Percentiles rank a stretch among this genome's conserved stretches.
These are phyloP conservation scores for Zaprionus tsacasi DNA, from an alignment of 1,140 invertebrate genomes.

Conservation along the genomic window DNA sequence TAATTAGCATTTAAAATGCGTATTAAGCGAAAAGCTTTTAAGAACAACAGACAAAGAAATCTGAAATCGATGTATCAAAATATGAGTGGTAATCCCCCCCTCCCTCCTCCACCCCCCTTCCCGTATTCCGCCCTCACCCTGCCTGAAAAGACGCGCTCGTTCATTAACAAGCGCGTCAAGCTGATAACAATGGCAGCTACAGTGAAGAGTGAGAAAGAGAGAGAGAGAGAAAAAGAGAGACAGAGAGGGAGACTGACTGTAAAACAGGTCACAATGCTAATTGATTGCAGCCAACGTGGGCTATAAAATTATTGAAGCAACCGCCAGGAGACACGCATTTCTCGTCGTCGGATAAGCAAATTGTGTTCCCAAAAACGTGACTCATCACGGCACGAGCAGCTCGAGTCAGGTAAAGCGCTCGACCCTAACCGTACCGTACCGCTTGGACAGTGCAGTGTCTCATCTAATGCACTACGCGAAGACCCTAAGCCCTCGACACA, in stretches of 20 bases:
- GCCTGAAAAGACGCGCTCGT: slow-evolving; percentile 48
- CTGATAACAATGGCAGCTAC: slow-evolving; percentile 55
- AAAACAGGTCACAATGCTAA: slow-evolving; percentile 80
- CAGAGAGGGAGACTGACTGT: slow-evolving; percentile 10
- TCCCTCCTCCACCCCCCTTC: neutral
- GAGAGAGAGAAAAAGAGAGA: neutral
- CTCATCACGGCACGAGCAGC: slow-evolving; percentile 21
- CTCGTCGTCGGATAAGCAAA: slow-evolving; percentile 71
- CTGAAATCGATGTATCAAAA: slow-evolving; percentile 75
- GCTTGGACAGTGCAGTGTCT: neutral
- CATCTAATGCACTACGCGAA: slow-evolving; percentile 21
- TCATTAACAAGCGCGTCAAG: slow-evolving; percentile 80
- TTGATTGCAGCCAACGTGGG: slow-evolving; percentile 76
- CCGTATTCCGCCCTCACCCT: neutral
- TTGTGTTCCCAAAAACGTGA: slow-evolving; percentile 58
- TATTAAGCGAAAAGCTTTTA: slow-evolving; percentile 81
- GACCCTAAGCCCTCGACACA: slow-evolving; percentile 35
- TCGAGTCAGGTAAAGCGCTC: neutral
- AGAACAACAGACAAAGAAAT: slow-evolving; percentile 55
- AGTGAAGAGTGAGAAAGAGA: slow-evolving; percentile 17
- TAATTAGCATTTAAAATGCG: slow-evolving; percentile 80
- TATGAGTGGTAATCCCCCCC: slow-evolving; percentile 49
- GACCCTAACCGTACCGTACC: neutral
- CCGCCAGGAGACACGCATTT: slow-evolving; percentile 78
- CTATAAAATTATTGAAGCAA: slow-evolving; percentile 79